Base-by-base conservation (phyloP, 2,797 vertebrate genomes). In the Pipistrellus nathusii region DNA sequence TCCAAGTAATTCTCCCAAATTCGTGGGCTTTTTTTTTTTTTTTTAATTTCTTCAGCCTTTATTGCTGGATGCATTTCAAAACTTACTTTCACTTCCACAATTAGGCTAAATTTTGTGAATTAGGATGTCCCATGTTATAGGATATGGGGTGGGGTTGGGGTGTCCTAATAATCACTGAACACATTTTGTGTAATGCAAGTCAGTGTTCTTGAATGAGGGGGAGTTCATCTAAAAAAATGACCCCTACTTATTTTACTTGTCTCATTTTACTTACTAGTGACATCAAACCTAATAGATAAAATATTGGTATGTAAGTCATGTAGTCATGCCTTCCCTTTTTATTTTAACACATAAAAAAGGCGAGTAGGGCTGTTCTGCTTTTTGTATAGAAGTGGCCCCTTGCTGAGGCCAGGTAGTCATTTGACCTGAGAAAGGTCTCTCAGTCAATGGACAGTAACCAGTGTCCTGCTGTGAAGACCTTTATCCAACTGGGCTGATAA, bases 71-170 rank as follows among this genome's bases (percentile, higher is more conserved):
- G 69, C 21, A 44, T 86, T 95, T 94, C 81, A 91, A 88, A 83
- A 53, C 32, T 88, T 62, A 25, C 46, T 93, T 92, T 72, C 32
- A 81, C 53, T 73, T 86, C 25, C 55, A 93, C 76, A 81, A 44
- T 84, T 84, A 81, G 35, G 48, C 25, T 93, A 81, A 86, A 92
- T 91, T 89, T 95, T 92, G 38, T 53, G 57, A 93, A 87, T 94
- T 85, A 80, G 46, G 25, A 38, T 80, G 41, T 25, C 46, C 59
- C 5, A 6, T 72, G 83, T 76, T 69, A 84, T 5, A 35, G 21
- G n/a, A 72, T 76, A 17, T 66, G 59, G 32, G 14, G 66, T 4
- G 90, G n/a, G 21, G 13, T 3, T 13, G 46, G 57, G 25, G 27
- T 6, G 57, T 30, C 41, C 32, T 75, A 83, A 92, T 14, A 30